A percentile compares a stretch with the other conserved stretches of the same genome.
These are phyloP conservation scores for Drosophila silvestris DNA, from an alignment of 2,888 invertebrate species.

Conservation along the genomic window DNA sequence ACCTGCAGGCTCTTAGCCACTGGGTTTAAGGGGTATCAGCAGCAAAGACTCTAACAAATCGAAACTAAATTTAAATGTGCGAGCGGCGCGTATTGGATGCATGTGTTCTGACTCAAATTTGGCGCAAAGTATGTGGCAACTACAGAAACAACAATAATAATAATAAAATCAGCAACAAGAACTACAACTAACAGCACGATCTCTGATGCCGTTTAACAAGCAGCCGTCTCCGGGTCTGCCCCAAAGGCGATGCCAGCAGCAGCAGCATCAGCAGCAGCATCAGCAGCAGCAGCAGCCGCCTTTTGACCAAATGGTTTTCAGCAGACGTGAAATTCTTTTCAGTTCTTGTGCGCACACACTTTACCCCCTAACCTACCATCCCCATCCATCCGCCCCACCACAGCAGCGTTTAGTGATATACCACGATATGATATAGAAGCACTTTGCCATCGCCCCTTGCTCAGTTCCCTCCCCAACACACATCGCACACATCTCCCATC, in stretches of 20 bases:
- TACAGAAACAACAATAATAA: constrained; percentile 22
- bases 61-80: constrained; percentile 57
- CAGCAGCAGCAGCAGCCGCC: constrained; percentile 9
- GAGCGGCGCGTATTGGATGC: constrained; percentile 48
- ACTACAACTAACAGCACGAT: constrained; percentile 11
- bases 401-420: constrained; percentile 34
- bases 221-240: constrained; percentile 34
- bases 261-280: constrained; percentile 13
- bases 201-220: constrained; percentile 10
- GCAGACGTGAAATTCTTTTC: constrained; percentile 45
- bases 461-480: background rate
- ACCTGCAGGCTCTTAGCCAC: background rate
- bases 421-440: constrained; percentile 35
- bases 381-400: constrained; percentile 9
- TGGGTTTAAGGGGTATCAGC: constrained; percentile 1
- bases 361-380: background rate
- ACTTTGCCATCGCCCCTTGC: constrained; percentile 8
- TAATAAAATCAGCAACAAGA: background rate
- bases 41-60: constrained; percentile 36
- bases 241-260: constrained; percentile 19
- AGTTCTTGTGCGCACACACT: background rate
- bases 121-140: constrained; percentile 62
- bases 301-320: constrained; percentile 48
- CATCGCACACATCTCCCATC: background rate
- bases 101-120: constrained; percentile 61